phyloP scores from a whole-genome alignment of 2,113 vertebrate species.

The Pedetes capensis region DNA sequence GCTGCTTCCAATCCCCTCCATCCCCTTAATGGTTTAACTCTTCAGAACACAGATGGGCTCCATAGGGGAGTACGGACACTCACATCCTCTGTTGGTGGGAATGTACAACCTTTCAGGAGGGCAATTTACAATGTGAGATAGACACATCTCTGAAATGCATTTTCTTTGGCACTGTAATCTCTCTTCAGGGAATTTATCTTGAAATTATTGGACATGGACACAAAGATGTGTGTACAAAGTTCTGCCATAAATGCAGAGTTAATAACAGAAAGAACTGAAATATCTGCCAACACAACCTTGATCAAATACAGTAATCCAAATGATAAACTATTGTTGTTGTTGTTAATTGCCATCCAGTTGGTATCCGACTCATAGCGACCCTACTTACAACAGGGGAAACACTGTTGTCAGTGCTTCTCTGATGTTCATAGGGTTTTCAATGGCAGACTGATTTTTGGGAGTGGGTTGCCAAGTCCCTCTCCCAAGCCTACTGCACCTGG shows the following conservation, averaged over 20 bases:
- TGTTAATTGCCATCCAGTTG: too few relatives aligned
- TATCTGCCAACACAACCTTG: not conserved
- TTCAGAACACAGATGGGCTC: not conserved
- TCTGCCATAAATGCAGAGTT: conserved; percentile 1
- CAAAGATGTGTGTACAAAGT: not conserved
- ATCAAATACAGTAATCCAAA: not conserved
- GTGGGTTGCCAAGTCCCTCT: too few relatives aligned
- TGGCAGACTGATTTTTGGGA: too few relatives aligned
- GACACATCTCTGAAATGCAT: not conserved
- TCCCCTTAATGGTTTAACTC: not conserved
- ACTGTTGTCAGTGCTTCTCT: too few relatives aligned
- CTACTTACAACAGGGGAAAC: too few relatives aligned
- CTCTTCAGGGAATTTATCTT: not conserved
- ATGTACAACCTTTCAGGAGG: not conserved
- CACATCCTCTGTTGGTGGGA: not conserved
- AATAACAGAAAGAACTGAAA: not conserved
- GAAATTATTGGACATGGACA: not conserved
- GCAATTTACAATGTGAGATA: not conserved
- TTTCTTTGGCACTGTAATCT: not conserved
- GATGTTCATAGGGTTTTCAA: too few relatives aligned
- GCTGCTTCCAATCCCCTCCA: not conserved
- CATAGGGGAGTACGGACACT: not conserved
- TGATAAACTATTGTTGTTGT: not conserved
- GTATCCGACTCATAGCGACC: too few relatives aligned
- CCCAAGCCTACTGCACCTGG: too few relatives aligned